Evolutionary conservation across 92 coral and sea anemone species (phyloP).

Genomic region (Porites divaricata): DNA sequence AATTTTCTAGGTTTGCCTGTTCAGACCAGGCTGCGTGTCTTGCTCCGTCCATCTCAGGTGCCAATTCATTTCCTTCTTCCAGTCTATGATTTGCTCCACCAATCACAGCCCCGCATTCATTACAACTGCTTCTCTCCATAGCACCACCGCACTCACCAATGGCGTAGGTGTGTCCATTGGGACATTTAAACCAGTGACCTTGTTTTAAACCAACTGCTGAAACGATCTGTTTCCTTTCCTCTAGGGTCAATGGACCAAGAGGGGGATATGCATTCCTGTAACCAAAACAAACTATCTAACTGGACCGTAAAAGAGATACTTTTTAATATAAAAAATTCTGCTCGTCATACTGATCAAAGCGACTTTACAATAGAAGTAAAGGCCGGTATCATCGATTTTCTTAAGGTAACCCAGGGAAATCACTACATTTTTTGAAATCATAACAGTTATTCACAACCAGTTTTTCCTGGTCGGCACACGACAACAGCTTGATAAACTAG

Average conservation of each 20-base stretch:
- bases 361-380: no score
- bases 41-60: slow-evolving; percentile 92
- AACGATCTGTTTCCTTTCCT: slow-evolving; percentile 80
- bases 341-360: no score
- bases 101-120: slow-evolving; percentile 83
- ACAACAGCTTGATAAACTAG: no score
- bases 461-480: no score
- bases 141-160: slow-evolving; percentile 95
- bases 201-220: slow-evolving; percentile 72
- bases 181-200: slow-evolving; percentile 93
- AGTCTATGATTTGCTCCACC: slow-evolving; percentile 81
- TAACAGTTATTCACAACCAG: no score
- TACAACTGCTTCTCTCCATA: slow-evolving; percentile 83
- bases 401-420: no score
- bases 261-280: slow-evolving; percentile 6
- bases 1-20: slow-evolving; percentile 91
- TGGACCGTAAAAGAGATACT: not conserved
- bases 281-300: not conserved
- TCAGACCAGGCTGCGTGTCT: slow-evolving; percentile 92
- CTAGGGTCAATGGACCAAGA: slow-evolving; percentile 65
- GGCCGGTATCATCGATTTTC: no score
- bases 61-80: slow-evolving; percentile 71
- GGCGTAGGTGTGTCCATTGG: slow-evolving; percentile 79
- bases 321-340: no score
- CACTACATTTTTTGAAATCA: no score